Conservation (phyloP, 2,888 invertebrate genomes). For the Caprella mutica region DNA sequence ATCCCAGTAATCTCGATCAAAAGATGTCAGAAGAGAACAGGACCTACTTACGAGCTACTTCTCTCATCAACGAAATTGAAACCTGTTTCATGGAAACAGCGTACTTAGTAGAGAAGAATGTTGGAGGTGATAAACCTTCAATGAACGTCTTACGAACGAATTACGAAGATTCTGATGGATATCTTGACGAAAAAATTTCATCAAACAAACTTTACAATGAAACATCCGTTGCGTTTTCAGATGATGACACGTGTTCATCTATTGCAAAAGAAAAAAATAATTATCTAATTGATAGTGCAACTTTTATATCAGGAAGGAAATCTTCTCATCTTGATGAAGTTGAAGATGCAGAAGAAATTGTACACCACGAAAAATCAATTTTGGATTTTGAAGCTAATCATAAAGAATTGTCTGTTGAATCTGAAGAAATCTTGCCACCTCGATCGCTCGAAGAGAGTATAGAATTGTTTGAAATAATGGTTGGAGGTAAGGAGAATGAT, state of each 20-base stretch:
- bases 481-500: background rate
- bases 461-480: conserved; percentile 4
- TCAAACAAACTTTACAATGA: too few relatives aligned
- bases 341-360: too few relatives aligned
- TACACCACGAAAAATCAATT: too few relatives aligned
- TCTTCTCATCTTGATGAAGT: too few relatives aligned
- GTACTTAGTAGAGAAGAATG: conserved; percentile 11
- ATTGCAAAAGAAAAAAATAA: too few relatives aligned
- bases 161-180: background rate
- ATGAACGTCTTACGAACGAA: background rate
- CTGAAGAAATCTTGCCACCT: background rate
- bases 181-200: background rate
- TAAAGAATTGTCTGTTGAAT: background rate
- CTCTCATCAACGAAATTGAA: conserved; percentile 14
- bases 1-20: background rate
- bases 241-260: too few relatives aligned
- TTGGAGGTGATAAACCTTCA: background rate
- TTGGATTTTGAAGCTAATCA: background rate
- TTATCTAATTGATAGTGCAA: too few relatives aligned
- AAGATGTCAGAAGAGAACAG: background rate
- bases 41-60: conserved; percentile 9
- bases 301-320: too few relatives aligned
- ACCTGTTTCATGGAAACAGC: conserved; percentile 13
- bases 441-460: conserved; percentile 5
- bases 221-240: too few relatives aligned